Evolutionary conservation across 2,888 invertebrate genomes (phyloP), one percentile per base, ranked within the genome.

Genomic region (Lumbricus terrestris): DNA sequence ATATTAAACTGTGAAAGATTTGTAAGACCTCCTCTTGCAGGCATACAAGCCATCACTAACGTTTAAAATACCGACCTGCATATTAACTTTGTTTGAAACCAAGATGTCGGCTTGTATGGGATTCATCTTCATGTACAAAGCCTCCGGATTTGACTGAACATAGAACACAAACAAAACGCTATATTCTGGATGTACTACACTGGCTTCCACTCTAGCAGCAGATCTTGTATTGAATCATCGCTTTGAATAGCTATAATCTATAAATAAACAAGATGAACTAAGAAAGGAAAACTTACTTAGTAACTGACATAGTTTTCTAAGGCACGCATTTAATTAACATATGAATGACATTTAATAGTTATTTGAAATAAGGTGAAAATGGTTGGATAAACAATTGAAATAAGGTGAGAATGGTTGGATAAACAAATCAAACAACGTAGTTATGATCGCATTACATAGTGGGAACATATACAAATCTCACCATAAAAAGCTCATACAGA

Each of bases 81-180:
- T 91, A 93, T 94, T 94, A 89, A 95, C 94, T 93, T 94, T 94
- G 91, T 95, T 95, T n/a, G 94, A 95, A 69, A 94, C 93, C 29
- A 95, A 92, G 18, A 95, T 94, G 93, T 95, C 95, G 38, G 95
- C 94, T 91, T 95, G 95, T 4, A 95, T 93, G 91, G 94, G 93
- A 88, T 93, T 94, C 94, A 95, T 94, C 90, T 94, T 93, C 90
- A 94, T 93, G 92, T 95, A 95, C 89, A 95, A 92, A 13, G 94
- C 93, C 91, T 95, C 95, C 54, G 95, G 94, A 91, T 94, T 93
- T 20, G 93, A 92, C 95, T 95, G 93, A 82, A 69, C 23, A 18
- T 18, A 89, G n/a, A 40, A 69, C 11, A 47, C 1, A n/a, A n/a
- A 47, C 47, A 47, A 69, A 69, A n/a, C 29, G n/a, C n/a, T n/a